phyloP scores from a whole-genome alignment of 2,113 vertebrate species.

The Rhinoderma darwinii region DNA sequence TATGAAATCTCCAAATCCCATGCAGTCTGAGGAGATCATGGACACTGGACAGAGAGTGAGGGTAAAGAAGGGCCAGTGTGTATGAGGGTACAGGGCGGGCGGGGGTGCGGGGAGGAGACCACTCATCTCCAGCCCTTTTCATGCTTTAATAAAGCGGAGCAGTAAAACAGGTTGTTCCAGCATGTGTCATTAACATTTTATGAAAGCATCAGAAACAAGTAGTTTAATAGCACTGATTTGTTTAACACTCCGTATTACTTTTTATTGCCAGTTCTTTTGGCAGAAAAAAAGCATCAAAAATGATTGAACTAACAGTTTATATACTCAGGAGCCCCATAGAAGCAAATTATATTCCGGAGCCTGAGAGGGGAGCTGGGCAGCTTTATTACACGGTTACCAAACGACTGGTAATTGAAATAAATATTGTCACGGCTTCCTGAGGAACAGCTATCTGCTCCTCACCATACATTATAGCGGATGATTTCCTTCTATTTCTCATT shows the following conservation, averaged over 20 bases:
- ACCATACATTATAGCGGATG: neutral
- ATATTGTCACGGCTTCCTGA: slow-evolving; percentile 19
- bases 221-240: slow-evolving; percentile 59
- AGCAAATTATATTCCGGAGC: slow-evolving; percentile 57
- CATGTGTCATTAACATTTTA: slow-evolving; percentile 63
- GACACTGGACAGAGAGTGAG: neutral
- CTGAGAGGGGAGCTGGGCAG: slow-evolving; percentile 42
- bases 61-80: neutral
- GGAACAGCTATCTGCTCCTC: neutral
- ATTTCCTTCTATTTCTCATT: neutral
- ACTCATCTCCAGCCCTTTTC: slow-evolving; percentile 56
- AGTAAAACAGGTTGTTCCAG: slow-evolving; percentile 59
- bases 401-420: slow-evolving; percentile 31
- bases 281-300: slow-evolving; percentile 62
- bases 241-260: slow-evolving; percentile 63
- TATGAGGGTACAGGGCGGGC: neutral
- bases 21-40: neutral
- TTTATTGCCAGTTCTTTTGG: slow-evolving; percentile 68
- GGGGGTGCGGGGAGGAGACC: slow-evolving; percentile 38
- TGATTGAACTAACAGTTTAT: slow-evolving; percentile 48
- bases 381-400: slow-evolving; percentile 40
- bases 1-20: too few relatives aligned
- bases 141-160: slow-evolving; percentile 56
- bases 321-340: slow-evolving; percentile 57
- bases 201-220: slow-evolving; percentile 64